phyloP scores from a whole-genome alignment of 2,888 invertebrate genomes.

The Thereva unica region DNA sequence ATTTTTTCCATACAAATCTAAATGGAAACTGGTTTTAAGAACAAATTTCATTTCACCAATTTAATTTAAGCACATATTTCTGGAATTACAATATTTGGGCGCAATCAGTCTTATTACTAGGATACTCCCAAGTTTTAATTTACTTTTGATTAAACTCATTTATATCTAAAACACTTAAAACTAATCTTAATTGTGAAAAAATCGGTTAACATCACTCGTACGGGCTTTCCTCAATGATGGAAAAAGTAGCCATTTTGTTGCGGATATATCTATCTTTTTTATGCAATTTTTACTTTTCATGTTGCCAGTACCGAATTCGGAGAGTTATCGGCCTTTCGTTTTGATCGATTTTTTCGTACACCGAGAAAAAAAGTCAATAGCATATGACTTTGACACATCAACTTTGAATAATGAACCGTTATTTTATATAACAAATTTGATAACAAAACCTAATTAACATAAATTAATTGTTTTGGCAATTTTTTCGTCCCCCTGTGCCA shows the following conservation, averaged over 20 bases:
- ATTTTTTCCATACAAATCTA: slow-evolving; percentile 9
- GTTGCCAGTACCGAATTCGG: slow-evolving; percentile 28
- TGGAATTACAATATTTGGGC: slow-evolving; percentile 28
- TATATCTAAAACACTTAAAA: slow-evolving; percentile 25
- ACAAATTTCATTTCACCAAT: slow-evolving; percentile 6
- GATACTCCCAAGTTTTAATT: slow-evolving; percentile 18
- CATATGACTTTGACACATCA: slow-evolving; percentile 36
- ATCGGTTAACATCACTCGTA: slow-evolving; percentile 30
- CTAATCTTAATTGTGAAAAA: slow-evolving; percentile 29
- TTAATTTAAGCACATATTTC: slow-evolving; percentile 1
- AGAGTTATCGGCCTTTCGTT: slow-evolving; percentile 1
- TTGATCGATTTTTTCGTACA: neutral
- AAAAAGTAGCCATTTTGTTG: slow-evolving; percentile 40
- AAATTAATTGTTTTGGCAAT: no score
- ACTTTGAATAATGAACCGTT: slow-evolving; percentile 9
- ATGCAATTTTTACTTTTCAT: slow-evolving; percentile 12
- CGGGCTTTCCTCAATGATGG: slow-evolving; percentile 34
- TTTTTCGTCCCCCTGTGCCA: no score
- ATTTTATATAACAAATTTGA: no score
- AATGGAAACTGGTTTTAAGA: slow-evolving; percentile 6
- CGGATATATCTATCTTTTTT: slow-evolving; percentile 31
- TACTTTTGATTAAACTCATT: slow-evolving; percentile 1
- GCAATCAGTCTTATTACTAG: slow-evolving; percentile 32
- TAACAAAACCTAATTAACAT: no score
- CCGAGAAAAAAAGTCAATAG: neutral